Evolutionary conservation across 1,140 invertebrate species (phyloP).

Genomic region (Zaprionus africanus): DNA sequence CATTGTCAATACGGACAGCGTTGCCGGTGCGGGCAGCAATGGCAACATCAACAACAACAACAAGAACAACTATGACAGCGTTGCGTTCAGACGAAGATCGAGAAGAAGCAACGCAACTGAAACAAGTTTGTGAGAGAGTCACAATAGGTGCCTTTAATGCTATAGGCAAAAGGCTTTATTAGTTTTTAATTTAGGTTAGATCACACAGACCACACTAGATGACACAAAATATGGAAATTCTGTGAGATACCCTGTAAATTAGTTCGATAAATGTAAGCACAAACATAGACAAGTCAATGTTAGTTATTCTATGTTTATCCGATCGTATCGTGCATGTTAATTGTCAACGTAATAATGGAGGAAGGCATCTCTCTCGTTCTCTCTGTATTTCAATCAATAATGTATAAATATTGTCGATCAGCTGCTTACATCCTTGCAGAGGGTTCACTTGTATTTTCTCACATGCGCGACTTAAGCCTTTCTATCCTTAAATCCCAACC

Average conservation of each 20-base stretch:
- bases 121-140: background rate
- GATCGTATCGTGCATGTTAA: background rate
- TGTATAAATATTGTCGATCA: conserved; percentile 5
- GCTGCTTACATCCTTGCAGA: background rate
- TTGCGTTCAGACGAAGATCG: background rate
- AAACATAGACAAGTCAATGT: background rate
- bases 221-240: background rate
- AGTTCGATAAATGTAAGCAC: conserved; percentile 3
- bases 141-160: background rate
- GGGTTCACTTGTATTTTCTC: no score
- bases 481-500: no score
- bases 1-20: conserved; percentile 16
- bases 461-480: no score
- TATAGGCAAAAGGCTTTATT: background rate
- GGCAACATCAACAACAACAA: conserved; percentile 10
- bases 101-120: background rate
- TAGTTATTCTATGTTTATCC: conserved; percentile 6
- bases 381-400: background rate
- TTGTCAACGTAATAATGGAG: background rate
- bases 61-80: conserved; percentile 13
- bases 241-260: background rate
- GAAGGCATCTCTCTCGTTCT: background rate
- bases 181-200: background rate
- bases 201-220: background rate
- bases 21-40: background rate